Evolutionary conservation across 2,888 invertebrate genomes (phyloP).

Genomic region (Orthonevra nobilis): DNA sequence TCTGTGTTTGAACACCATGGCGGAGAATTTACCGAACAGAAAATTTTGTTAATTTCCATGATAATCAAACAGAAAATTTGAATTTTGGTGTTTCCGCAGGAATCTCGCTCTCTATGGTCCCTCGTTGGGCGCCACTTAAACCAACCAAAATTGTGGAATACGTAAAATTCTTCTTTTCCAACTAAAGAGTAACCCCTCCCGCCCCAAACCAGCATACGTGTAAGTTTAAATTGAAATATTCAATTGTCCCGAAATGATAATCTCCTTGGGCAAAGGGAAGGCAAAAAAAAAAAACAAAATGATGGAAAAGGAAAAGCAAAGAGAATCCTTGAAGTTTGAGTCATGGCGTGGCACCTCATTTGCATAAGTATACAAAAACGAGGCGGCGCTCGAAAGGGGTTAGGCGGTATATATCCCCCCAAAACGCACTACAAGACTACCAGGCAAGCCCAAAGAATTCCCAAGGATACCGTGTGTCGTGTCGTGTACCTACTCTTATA

Average conservation of each 20-base stretch:
- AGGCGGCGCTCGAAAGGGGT: conserved; percentile 40
- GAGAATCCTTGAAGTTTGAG: conserved; percentile 39
- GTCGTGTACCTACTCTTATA: too few species aligned
- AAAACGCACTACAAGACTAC: conserved; percentile 31
- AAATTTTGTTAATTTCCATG: conserved; percentile 71
- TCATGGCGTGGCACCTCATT: conserved; percentile 58
- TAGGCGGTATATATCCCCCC: too few species aligned
- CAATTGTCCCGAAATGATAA: conserved; percentile 69
- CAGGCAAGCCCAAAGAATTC: conserved; percentile 28
- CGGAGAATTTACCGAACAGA: conserved; percentile 50
- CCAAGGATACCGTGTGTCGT: conserved; percentile 28
- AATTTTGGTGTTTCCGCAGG: conserved; percentile 55
- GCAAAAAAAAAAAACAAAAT: conserved; percentile 18
- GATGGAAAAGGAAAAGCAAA: too few species aligned
- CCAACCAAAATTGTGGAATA: conserved; percentile 34
- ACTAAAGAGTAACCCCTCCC: neutral
- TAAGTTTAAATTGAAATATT: conserved; percentile 70
- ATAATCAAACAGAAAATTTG: conserved; percentile 71
- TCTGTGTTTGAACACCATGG: conserved; percentile 27
- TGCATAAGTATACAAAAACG: conserved; percentile 70
- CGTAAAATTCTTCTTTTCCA: conserved; percentile 32
- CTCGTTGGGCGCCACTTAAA: neutral
- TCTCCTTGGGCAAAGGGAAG: conserved; percentile 49
- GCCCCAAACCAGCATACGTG: conserved; percentile 54
- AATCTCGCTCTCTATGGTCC: conserved; percentile 25